A percentile compares a stretch with the other conserved stretches of the same genome.
Conservation (phyloP, 2,113 vertebrate genomes). For the Sinocyclocheilus anophthalmus region DNA sequence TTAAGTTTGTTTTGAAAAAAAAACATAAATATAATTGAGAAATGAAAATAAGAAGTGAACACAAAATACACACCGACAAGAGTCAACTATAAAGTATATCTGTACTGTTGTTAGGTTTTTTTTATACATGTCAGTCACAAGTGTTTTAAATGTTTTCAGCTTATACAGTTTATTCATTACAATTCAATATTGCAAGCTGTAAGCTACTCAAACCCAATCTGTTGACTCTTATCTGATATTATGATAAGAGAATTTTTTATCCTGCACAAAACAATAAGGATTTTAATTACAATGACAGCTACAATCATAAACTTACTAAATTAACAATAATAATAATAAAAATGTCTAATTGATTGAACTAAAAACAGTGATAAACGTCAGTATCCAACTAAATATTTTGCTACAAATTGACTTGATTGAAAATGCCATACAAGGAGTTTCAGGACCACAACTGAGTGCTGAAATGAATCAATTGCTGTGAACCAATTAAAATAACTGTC, state of each 20-base stretch:
- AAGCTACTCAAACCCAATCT: neutral
- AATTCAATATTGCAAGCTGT: neutral
- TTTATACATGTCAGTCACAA: neutral
- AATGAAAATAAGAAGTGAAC: neutral
- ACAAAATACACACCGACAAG: neutral
- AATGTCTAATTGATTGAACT: neutral
- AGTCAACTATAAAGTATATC: neutral
- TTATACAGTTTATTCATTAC: no score
- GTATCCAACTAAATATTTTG: neutral
- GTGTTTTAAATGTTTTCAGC: no score
- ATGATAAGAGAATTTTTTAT: neutral
- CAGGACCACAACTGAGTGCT: neutral
- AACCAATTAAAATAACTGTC: neutral
- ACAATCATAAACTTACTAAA: neutral
- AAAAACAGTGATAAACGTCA: neutral
- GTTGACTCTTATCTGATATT: neutral
- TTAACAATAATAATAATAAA: neutral
- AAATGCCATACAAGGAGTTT: neutral
- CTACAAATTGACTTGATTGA: neutral
- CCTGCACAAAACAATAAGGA: neutral
- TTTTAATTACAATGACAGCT: neutral
- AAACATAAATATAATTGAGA: neutral
- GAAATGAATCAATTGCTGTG: neutral
- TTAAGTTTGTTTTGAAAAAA: neutral
- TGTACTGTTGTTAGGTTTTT: neutral